phyloP scores from a whole-genome alignment of 37 sponge, comb jelly and placozoan genomes.

The Theonella swinhoei region DNA sequence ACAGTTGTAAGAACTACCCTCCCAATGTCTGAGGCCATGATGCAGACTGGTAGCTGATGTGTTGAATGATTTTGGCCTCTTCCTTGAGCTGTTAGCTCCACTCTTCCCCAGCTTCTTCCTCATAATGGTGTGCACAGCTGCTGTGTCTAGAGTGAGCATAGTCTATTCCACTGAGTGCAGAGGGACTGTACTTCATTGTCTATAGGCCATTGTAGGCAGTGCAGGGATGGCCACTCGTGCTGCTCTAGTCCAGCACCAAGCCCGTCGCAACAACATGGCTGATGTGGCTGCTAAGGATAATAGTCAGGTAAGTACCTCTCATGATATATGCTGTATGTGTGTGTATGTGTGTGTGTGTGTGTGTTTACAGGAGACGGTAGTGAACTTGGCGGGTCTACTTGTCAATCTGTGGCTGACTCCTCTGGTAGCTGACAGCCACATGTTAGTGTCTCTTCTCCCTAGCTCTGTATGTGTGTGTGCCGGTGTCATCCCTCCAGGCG shows the following conservation, averaged over 20 bases:
- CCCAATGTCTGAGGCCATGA: too few relatives aligned
- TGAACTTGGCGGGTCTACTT: conserved; percentile 76
- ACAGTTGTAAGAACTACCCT: not conserved
- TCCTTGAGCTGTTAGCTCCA: conserved; percentile 91
- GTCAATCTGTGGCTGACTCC: conserved; percentile 74
- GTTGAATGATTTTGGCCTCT: conserved; percentile 89
- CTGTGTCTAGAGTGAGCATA: conserved; percentile 72
- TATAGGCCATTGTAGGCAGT: conserved; percentile 89
- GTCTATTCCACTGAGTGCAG: not conserved
- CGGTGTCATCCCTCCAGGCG: conserved; percentile 53
- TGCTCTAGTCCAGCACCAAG: conserved; percentile 94
- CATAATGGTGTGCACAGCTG: conserved; percentile 72
- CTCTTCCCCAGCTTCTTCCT: conserved; percentile 73
- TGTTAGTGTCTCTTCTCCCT: conserved; percentile 28
- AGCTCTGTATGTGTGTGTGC: not conserved
- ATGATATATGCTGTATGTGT: conserved; percentile 14
- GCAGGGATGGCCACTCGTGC: conserved; percentile 96
- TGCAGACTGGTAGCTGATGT: conserved; percentile 91
- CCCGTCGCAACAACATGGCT: conserved; percentile 92
- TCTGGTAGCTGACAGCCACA: conserved; percentile 44
- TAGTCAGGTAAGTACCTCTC: conserved; percentile 78
- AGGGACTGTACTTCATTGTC: too few relatives aligned
- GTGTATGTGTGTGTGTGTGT: conserved; percentile 14
- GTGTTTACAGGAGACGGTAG: conserved; percentile 74
- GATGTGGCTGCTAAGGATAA: conserved; percentile 98